Base-by-base conservation (phyloP, 2,888 invertebrate species). In the Volucella bombylans region DNA sequence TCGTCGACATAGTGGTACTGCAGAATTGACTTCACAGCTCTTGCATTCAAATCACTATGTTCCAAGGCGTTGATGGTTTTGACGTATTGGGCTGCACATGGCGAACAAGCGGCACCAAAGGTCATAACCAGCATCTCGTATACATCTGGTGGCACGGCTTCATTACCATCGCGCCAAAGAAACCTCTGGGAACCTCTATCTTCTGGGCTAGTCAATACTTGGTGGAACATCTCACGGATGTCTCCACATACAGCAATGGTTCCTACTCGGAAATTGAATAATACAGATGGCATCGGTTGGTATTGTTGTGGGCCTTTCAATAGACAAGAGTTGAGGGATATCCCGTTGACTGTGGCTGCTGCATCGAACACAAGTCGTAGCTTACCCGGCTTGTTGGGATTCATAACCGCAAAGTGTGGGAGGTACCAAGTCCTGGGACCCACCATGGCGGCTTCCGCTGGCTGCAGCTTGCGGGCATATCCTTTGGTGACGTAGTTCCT, bases 311-410 rank as follows among this genome's bases (percentile, higher is more conserved):
- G 86, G 14, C 81, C 81, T n/a, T 72, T 72, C 59, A 72, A 43
- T 47, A 87, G 67, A 38, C 52, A 49, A 8, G 87, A 80, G 43
- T 89, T 88, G 1, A 89, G 68, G 12, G n/a, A n/a, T n/a, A n/a
- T n/a, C n/a, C n/a, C n/a, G 79, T 12, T 0, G 62, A 64, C n/a
- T n/a, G n/a, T n/a, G 54, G 85, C 0, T 1, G 88, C 87, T 6
- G 87, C 87, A 49, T 88, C 88, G 47, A 87, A 87, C 0, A 89
- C 88, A 6, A 88, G 14, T 4, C 88, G 62, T 0, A 88, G 12
- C 68, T 87, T 88, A 0, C 80, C 83, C 0, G 88, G 87, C 71
- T 89, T 89, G 65, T 87, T 85, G 10, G 65, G 76, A 39, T 80
- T 77, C 8, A n/a, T 18, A 14, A 73, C 72, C 4, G 45, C 62